Base-by-base conservation (phyloP, 2,888 invertebrate species). In the Ormia ochracea region DNA sequence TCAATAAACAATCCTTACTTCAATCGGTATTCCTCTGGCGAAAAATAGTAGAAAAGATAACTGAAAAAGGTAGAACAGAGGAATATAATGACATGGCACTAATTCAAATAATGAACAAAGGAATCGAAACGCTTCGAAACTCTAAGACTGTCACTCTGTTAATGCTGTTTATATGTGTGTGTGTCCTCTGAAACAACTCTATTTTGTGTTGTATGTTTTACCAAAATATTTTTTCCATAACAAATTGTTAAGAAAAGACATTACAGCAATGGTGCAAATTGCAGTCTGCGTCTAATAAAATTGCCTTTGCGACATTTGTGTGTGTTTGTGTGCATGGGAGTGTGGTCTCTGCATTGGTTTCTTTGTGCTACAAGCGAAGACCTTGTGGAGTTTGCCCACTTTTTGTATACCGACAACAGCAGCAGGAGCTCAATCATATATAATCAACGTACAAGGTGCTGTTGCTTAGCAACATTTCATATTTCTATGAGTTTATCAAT, bases 401-500 rank as follows among this genome's bases (percentile, higher is more conserved):
- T 84, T 84, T 79, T 87, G 84, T 85, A 79, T 86, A 81, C 83
- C 84, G 86, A 85, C 83, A 87, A 82, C 82, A 86, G 85, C 87
- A 87, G 87, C 86, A 87, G 87, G 87, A 87, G 86, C 87, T 86
- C 87, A 87, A 80, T 87, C 87, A 86, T 76, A 85, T 82, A 85
- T 70, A 82, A 82, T 82, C 72, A 82, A 76, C 70, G 73, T 56
- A 69, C 69, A 78, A 80, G 79, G 58, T 81, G 78, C 76, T 81
- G 82, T 78, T 81, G 69, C 52, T 59, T 68, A 63, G 28, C 68
- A 68, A 73, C 76, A 76, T 28, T 54, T 54, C 61, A 68, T 68
- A 72, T 23, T 59, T 28, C 3, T 52, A 41, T 3, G 28, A 12
- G n/a, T 68, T 33, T 31, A 14, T 28, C 3, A 31, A 14, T 2